Conservation (phyloP, 2,888 invertebrate genomes). For the Hedya salicella region DNA sequence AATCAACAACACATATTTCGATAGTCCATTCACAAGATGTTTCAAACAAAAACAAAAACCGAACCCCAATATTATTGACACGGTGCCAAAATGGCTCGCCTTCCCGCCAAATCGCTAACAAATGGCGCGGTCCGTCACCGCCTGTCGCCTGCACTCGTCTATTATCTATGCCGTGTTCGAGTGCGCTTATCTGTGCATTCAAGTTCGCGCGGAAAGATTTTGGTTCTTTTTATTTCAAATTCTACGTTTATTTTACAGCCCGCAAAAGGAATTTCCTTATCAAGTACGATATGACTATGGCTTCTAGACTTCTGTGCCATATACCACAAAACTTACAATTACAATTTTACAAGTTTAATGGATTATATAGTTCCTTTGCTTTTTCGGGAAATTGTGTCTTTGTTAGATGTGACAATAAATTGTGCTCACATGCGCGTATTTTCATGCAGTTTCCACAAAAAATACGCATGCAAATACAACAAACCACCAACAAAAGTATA, state of each 20-base stretch:
- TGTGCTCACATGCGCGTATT: no score
- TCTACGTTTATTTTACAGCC: constrained; percentile 4
- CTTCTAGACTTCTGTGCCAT: no score
- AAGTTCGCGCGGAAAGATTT: constrained; percentile 36
- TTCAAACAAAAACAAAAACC: constrained; percentile 1
- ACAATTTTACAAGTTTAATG: no score
- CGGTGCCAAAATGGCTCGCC: constrained; percentile 33
- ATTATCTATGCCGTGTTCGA: constrained; percentile 36
- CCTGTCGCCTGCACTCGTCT: constrained; percentile 36
- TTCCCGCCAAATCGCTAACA: constrained; percentile 41
- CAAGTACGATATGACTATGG: no score
- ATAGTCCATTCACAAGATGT: neutral
- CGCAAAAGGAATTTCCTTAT: neutral
- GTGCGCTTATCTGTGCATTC: constrained; percentile 43
- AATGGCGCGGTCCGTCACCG: constrained; percentile 42
- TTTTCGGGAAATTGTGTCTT: no score
- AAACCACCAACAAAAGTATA: no score
- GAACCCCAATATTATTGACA: constrained; percentile 28
- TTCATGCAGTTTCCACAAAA: no score
- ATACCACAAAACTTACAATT: no score
- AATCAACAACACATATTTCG: neutral
- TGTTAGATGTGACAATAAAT: no score
- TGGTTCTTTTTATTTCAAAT: constrained; percentile 14
- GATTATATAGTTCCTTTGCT: no score
- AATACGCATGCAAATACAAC: no score